Evolutionary conservation across 2,797 vertebrate genomes (phyloP), one percentile per base, ranked within the genome.

Genomic region (Syngnathus rostellatus): DNA sequence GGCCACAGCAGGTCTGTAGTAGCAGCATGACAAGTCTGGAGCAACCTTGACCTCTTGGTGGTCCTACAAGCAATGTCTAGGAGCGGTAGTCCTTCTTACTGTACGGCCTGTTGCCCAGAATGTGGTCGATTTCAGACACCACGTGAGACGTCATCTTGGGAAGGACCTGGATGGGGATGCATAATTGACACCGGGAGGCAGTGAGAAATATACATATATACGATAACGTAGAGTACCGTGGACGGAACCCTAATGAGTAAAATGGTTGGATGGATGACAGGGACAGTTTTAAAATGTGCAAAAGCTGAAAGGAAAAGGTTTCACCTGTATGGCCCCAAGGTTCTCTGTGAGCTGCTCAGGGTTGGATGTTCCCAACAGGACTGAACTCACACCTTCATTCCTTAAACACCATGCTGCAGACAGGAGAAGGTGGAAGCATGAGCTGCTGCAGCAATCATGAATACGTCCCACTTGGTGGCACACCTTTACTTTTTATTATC

Each of bases 101-200:
- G 91, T 94, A 96, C 45, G 97, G 97, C 76, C 94, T 92, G 83
- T 99, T 99, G 68, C 94, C 95, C 78, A 99, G 82, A 72, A 99
- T 96, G 80, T 94, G 96, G 82, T 99, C 97, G 6, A 99, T 95
- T 71, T 99, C 97, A 0, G 92, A 94, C 61, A 95, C 96, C 48
- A 98, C 86, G 0, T 98, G 96, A 63, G 97, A 94, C 1, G 94
- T 98, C 97, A 99, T 97, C 91, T 99, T 99, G 65, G 97, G 96
- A 81, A 99, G 96, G 70, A 99, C 93, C 97, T 99, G 81, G 57
- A 64, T 43, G 54, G 12, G 14, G 25, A 40, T 11, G 25, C 41
- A 9, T 14, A 2, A 55, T 25, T 55, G 23, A 38, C 2, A 16
- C 12, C 55, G 16, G 25, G 14, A 17, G 25, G 14, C 8, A 1